Percentiles rank a stretch among this genome's conserved stretches.
Conservation (phyloP, 2,797 vertebrate species). For the Leuciscus waleckii region DNA sequence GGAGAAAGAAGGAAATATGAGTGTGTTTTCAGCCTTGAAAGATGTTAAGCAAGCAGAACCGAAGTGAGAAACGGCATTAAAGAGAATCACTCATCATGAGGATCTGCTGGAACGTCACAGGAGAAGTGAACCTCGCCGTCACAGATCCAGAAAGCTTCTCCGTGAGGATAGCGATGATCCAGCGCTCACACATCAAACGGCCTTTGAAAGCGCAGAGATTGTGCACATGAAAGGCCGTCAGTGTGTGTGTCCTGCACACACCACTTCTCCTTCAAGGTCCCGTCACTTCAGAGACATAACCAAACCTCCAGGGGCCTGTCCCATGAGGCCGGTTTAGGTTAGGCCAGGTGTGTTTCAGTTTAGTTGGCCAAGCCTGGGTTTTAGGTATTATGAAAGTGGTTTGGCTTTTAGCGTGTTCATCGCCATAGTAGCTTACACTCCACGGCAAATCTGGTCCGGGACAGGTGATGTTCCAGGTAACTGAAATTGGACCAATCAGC, state of each 20-base stretch:
- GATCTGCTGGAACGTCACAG: neutral
- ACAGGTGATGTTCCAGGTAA: no score
- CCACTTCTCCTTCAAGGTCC: constrained; percentile 59
- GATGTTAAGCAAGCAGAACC: neutral
- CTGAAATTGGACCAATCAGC: no score
- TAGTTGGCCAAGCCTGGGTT: no score
- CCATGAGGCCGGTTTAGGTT: no score
- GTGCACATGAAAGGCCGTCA: constrained; percentile 78
- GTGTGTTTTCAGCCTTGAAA: constrained; percentile 6
- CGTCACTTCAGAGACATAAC: constrained; percentile 59
- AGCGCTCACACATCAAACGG: constrained; percentile 77
- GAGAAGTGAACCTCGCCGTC: neutral
- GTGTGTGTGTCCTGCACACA: constrained; percentile 61
- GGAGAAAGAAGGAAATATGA: neutral
- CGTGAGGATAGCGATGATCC: constrained; percentile 57
- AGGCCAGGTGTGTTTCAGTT: no score
- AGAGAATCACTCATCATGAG: neutral
- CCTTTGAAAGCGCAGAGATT: constrained; percentile 74
- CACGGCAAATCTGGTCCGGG: no score
- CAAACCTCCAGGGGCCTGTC: constrained; percentile 20
- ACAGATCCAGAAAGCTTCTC: constrained; percentile 53
- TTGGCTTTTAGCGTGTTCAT: no score
- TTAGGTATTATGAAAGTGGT: no score
- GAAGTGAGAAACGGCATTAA: neutral
- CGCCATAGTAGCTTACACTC: no score